Evolutionary conservation across 1,140 invertebrate genomes (phyloP).

Genomic region (Saccostrea echinata): DNA sequence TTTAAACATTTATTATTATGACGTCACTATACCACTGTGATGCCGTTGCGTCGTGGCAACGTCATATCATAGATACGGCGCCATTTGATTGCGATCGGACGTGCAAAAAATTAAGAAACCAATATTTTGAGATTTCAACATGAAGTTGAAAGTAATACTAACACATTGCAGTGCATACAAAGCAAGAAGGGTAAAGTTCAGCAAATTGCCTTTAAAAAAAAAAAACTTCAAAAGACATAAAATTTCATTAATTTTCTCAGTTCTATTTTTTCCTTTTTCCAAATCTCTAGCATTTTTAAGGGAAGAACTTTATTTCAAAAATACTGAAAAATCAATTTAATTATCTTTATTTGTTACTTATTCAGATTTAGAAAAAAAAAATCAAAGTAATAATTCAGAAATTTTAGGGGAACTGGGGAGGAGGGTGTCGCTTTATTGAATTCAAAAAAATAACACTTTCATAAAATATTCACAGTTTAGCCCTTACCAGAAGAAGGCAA

Average conservation of each 20-base stretch:
- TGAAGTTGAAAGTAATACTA: neutral
- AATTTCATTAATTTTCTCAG: too few species aligned
- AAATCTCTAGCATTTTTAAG: too few species aligned
- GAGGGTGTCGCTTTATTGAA: too few species aligned
- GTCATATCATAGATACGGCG: constrained; percentile 18
- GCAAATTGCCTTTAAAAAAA: too few species aligned
- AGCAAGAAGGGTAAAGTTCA: neutral
- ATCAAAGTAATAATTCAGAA: too few species aligned
- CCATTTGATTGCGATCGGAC: neutral
- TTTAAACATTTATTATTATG: too few species aligned
- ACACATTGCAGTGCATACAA: neutral
- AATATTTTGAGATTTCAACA: neutral
- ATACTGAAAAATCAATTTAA: neutral
- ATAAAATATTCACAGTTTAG: neutral
- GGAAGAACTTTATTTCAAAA: neutral
- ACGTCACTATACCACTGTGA: too few species aligned
- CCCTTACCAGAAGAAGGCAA: neutral
- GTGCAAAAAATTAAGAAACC: neutral
- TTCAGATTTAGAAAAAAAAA: too few species aligned
- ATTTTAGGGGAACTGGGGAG: too few species aligned
- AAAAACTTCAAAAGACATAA: too few species aligned
- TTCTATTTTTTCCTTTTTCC: too few species aligned
- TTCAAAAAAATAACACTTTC: too few species aligned
- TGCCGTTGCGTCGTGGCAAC: neutral
- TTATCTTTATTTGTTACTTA: neutral